Conservation (phyloP, 2,888 invertebrate species). For the Encarsia formosa region DNA sequence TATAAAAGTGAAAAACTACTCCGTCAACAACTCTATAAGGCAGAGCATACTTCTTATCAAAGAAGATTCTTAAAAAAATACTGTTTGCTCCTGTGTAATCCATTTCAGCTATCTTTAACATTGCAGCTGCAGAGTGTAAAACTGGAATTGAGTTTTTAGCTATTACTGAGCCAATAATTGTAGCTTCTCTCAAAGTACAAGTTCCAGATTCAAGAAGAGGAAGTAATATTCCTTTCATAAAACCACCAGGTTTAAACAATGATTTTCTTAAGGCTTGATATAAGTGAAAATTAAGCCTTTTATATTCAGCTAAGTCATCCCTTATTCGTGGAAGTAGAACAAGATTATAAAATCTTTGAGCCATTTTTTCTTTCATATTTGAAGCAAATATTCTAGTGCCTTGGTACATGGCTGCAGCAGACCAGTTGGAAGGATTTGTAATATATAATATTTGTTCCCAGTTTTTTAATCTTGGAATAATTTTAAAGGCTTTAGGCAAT, state of each 20-base stretch:
- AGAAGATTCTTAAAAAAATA: conserved; percentile 86
- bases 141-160: conserved; percentile 90
- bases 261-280: conserved; percentile 92
- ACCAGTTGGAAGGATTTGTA: conserved; percentile 89
- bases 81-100: conserved; percentile 94
- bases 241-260: conserved; percentile 94
- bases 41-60: conserved; percentile 96
- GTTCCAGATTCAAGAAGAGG: conserved; percentile 80
- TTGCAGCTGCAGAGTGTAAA: conserved; percentile 90
- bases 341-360: conserved; percentile 89
- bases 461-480: conserved; percentile 84
- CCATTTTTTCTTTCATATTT: conserved; percentile 93
- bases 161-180: conserved; percentile 88
- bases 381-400: conserved; percentile 96
- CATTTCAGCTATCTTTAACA: conserved; percentile 96
- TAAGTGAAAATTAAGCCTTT: conserved; percentile 91
- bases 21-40: conserved; percentile 94
- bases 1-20: conserved; percentile 88
- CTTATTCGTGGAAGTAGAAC: conserved; percentile 88
- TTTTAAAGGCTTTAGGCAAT: conserved; percentile 96
- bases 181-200: conserved; percentile 92
- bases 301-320: conserved; percentile 94
- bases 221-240: conserved; percentile 87
- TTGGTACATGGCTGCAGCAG: conserved; percentile 96
- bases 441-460: conserved; percentile 91